Evolutionary conservation across 2,797 vertebrate genomes (phyloP), one percentile per base, ranked within the genome.

Genomic region (Sebastes steindachneri): DNA sequence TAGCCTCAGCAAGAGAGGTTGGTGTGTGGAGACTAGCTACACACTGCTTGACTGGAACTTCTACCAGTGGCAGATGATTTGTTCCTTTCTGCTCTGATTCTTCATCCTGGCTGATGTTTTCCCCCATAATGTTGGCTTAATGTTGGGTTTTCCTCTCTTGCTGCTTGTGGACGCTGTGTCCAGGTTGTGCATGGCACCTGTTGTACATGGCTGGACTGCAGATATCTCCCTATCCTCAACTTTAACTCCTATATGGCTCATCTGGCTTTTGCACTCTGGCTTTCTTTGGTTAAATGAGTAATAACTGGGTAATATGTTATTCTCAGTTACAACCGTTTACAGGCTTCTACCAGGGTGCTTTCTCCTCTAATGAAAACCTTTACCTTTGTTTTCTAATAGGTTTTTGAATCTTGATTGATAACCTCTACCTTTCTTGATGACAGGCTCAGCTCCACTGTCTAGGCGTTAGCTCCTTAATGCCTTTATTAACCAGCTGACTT

Each of bases 1-100:
- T 89, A 98, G 98, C 92, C 96, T 99, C 90, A 97, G 96, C 88
- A 98, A 96, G 96, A 97, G 97, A 99, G 98, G 98, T 99, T 97
- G 95, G 97, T 99, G 95, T 95, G 93, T 78, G 63, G 75, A 78
- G 73, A 72, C 26, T 29, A 54, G 75, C 79, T 55, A 26, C 71
- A 69, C 41, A 35, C 82, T 70, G 70, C 73, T 79, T 73, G 68
- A 64, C 72, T 88, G 79, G 81, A 72, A 58, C 78, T 60, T 78
- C 60, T 73, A 31, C 77, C 79, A 67, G 75, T 68, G 78, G 80
- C 82, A 53, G 80, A 79, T 58, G 8, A 80, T 76, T 65, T 83
- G 35, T 60, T 87, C 65, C 57, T 77, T 72, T 83, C 89, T 88
- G 66, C 86, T 88, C 74, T 82, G 72, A 88, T 82, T 82, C 65